Evolutionary conservation across 2,113 vertebrate genomes (phyloP), one percentile per base, ranked within the genome.

Genomic region (Harpagus bidentatus): DNA sequence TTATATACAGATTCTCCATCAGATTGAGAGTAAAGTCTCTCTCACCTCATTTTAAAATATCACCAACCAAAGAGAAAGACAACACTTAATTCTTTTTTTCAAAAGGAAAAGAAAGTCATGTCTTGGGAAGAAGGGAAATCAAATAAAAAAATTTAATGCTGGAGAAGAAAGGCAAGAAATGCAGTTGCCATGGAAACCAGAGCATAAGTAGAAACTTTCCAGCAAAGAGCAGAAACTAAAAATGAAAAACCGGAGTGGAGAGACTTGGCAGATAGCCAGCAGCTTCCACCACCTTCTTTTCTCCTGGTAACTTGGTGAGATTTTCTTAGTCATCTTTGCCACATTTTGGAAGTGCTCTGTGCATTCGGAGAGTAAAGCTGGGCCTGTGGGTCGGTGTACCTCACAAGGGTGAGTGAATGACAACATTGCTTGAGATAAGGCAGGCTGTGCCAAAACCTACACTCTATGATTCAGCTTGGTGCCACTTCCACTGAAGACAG

Each of bases 131-230:
- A 97, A 90, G 95, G 89, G 86, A 96, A 95, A 97, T 79, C 89
- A 97, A 97, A 97, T 96, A 86, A 96, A 96, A 96, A 93, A 96
- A 95, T 92, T 82, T 85, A 97, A 92, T 94, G 80, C 85, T 84
- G 6, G 66, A 66, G 96, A 92, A 97, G 95, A 97, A 93, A 91
- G 92, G 91, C 94, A 97, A 95, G 97, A 97, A 97, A 97, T 90
- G 92, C 93, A 84, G 98, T 98, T 98, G 96, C 97, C 96, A 96
- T 25, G 88, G 98, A 95, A 97, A 98, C 97, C 26, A 7, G 97
- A 95, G 95, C 91, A 80, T 95, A 95, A 97, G 96, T 96, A 97
- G 97, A 97, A 98, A 98, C 97, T 98, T 98, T 95, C 73, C 95
- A 95, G 92, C 92, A 74, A 86, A 93, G 84, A 96, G 93, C 86